Percentiles rank a stretch among this genome's conserved stretches.
Evolutionary conservation across 1,140 invertebrate genomes (phyloP).

Genomic region (Panagrolaimus sp.): DNA sequence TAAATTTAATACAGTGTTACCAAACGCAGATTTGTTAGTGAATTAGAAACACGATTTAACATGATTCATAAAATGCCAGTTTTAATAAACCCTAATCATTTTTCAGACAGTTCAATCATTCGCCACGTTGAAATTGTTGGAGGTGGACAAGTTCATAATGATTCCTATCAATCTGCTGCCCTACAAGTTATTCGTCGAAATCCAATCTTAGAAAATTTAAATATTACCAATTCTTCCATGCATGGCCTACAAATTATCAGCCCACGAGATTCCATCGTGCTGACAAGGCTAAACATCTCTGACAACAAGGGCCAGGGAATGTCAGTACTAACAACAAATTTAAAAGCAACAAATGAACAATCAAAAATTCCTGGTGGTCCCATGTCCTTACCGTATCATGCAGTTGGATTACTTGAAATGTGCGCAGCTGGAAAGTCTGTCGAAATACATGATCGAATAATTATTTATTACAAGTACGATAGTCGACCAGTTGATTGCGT

Average conservation of each 20-base stretch:
- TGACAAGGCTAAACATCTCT: constrained; percentile 65
- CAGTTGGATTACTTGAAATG: constrained; percentile 92
- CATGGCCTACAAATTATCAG: constrained; percentile 71
- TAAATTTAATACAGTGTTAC: too few relatives aligned
- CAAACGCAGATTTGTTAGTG: too few relatives aligned
- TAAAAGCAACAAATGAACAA: constrained; percentile 65
- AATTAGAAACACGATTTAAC: too few relatives aligned
- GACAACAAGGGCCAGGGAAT: constrained; percentile 81
- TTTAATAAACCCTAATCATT: too few relatives aligned
- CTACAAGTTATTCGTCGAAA: constrained; percentile 79
- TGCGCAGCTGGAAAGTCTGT: constrained; percentile 89
- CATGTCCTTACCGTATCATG: constrained; percentile 79
- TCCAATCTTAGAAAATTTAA: constrained; percentile 74
- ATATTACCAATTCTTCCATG: constrained; percentile 75
- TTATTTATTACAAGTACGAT: constrained; percentile 97
- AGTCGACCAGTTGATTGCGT: too few relatives aligned
- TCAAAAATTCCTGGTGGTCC: constrained; percentile 67
- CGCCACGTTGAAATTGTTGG: constrained; percentile 79
- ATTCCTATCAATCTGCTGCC: constrained; percentile 74
- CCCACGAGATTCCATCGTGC: constrained; percentile 58
- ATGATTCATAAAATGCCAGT: too few relatives aligned
- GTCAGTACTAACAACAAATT: constrained; percentile 82
- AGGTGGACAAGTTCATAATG: constrained; percentile 91
- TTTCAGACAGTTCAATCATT: constrained; percentile 66
- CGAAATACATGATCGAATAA: constrained; percentile 76